Evolutionary conservation across 2,113 vertebrate genomes (phyloP).

Genomic region (Oncorhynchus mykiss): DNA sequence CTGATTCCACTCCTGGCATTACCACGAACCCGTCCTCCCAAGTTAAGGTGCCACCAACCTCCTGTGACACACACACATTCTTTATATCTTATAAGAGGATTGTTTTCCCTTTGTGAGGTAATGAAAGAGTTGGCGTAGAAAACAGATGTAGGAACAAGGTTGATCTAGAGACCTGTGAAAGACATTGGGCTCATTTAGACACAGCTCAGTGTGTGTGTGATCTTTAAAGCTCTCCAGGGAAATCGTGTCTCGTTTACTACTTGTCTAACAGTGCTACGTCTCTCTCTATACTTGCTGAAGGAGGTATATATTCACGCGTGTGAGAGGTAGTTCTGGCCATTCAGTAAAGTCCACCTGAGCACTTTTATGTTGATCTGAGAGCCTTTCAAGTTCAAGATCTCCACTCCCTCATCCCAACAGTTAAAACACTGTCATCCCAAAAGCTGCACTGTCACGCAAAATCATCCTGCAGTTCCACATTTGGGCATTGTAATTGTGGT

Average conservation of each 20-base stretch:
- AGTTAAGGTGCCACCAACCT: background rate
- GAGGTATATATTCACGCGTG: constrained; percentile 6
- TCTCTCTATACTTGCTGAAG: constrained; percentile 21
- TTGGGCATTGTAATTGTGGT: no score
- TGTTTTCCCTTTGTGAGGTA: constrained; percentile 35
- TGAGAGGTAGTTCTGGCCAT: constrained; percentile 12
- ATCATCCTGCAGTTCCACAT: constrained; percentile 5
- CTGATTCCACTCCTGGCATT: no score
- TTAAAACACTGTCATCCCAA: no score
- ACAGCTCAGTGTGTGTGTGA: background rate
- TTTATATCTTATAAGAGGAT: constrained; percentile 44
- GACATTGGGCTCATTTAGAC: constrained; percentile 53
- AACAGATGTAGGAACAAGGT: constrained; percentile 62
- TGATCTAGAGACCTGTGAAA: constrained; percentile 64
- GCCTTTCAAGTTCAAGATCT: constrained; percentile 70
- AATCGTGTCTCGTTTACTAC: constrained; percentile 42
- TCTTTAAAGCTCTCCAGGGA: constrained; percentile 44
- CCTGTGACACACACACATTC: constrained; percentile 47
- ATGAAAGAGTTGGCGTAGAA: constrained; percentile 50
- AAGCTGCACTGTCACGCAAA: no score
- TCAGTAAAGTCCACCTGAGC: constrained; percentile 52
- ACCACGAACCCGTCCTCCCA: no score
- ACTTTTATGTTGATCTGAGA: constrained; percentile 67
- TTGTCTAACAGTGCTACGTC: constrained; percentile 29
- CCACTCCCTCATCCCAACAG: constrained; percentile 28